Evolutionary conservation across 2,888 invertebrate species (phyloP), one percentile per base, ranked within the genome.

Genomic region (Dolichomitus sp.): DNA sequence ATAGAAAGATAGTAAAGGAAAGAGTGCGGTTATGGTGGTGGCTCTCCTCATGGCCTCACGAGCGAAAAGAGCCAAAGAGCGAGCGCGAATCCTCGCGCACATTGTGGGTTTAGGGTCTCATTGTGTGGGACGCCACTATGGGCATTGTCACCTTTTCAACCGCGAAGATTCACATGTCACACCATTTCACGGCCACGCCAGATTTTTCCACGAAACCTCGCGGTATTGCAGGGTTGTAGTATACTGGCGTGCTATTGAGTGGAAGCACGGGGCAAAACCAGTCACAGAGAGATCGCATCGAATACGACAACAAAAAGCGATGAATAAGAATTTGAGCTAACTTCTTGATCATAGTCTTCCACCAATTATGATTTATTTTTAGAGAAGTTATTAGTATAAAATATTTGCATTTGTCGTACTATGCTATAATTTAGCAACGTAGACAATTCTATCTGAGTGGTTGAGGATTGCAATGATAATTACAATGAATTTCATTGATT

Each of bases 101-200:
- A 91, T 91, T 92, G 92, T 92, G 91, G 90, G 87, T 91, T 91
- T 89, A 88, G 88, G 89, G 88, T 52, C 88, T 89, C 90, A 92
- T 89, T 91, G 91, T 92, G 88, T 82, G 85, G 82, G 73, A 81
- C 81, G 85, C 88, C 85, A 89, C 88, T 87, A 85, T 88, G 86
- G 77, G 86, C 87, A 92, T 93, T 92, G 92, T 92, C 90, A 88
- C 85, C 90, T 89, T 91, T 93, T 91, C 88, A 92, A 88, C 61
- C 83, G 85, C 85, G 86, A 90, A 90, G 92, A 92, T 93, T 92
- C 91, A 89, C 91, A 92, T 92, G 93, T 92, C 91, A 90, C 91
- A 92, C 93, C 92, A 92, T 92, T 91, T 91, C 90, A 90, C 85
- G 89, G 89, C 83, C 86, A 87, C 89, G 89, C 23, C 59, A 73